Evolutionary conservation across 2,113 vertebrate genomes (phyloP).

Genomic region (Australoheros scitulus): DNA sequence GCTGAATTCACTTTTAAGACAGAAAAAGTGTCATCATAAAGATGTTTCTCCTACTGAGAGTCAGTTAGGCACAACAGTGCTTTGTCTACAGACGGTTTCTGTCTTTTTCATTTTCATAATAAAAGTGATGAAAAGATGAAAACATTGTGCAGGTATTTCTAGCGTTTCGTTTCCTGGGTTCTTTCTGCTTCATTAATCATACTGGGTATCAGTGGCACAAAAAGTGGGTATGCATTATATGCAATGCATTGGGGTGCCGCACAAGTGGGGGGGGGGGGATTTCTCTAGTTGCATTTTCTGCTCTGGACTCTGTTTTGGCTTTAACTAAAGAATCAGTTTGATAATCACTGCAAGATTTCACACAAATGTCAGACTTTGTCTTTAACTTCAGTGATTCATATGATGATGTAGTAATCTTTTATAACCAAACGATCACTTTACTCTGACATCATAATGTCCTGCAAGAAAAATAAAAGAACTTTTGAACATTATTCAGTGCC

Average conservation of each 20-base stretch:
- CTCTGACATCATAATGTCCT: neutral
- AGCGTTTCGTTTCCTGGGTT: neutral
- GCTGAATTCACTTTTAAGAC: slow-evolving; percentile 1
- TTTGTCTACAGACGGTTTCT: slow-evolving; percentile 15
- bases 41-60: neutral
- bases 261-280: too few relatives aligned
- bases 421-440: neutral
- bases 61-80: neutral
- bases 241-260: too few relatives aligned
- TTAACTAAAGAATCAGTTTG: neutral
- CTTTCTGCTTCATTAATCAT: neutral
- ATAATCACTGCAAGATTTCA: neutral
- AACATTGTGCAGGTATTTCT: neutral
- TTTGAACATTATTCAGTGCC: neutral
- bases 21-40: slow-evolving; percentile 1
- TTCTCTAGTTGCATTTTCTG: too few relatives aligned
- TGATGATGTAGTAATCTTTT: neutral
- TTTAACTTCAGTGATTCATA: neutral
- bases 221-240: too few relatives aligned
- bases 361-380: neutral
- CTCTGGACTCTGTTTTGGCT: too few relatives aligned
- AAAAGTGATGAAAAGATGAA: slow-evolving; percentile 51
- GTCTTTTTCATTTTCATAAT: slow-evolving; percentile 73
- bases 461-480: neutral
- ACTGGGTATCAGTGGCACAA: neutral